phyloP scores from a whole-genome alignment of 2,888 invertebrate genomes.

The Stenolophus ochropezus region DNA sequence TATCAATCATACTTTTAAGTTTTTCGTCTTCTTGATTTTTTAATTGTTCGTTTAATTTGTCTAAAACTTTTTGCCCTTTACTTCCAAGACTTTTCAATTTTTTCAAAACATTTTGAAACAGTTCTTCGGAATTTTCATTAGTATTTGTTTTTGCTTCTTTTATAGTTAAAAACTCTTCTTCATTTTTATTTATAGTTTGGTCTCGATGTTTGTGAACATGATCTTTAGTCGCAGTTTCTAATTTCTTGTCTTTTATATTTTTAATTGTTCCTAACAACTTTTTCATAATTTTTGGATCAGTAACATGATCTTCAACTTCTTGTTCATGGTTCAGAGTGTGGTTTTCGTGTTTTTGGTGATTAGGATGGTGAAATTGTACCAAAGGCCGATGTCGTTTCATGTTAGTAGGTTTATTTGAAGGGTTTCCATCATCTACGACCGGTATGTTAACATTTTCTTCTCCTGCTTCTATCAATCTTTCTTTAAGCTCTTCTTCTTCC shows the following conservation, averaged over 20 bases:
- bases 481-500: slow-evolving; percentile 78
- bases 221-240: slow-evolving; percentile 46
- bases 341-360: slow-evolving; percentile 62
- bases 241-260: slow-evolving; percentile 70
- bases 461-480: slow-evolving; percentile 68
- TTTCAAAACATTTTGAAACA: slow-evolving; percentile 77
- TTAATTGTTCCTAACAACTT: slow-evolving; percentile 72
- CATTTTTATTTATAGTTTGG: slow-evolving; percentile 74
- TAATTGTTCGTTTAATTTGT: slow-evolving; percentile 74
- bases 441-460: slow-evolving; percentile 68
- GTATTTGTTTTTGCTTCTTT: slow-evolving; percentile 58
- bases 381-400: slow-evolving; percentile 80
- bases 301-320: slow-evolving; percentile 58
- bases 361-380: slow-evolving; percentile 78
- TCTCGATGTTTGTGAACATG: slow-evolving; percentile 73
- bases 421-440: slow-evolving; percentile 70
- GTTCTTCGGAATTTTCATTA: slow-evolving; percentile 73
- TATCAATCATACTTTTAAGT: slow-evolving; percentile 62
- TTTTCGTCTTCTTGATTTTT: slow-evolving; percentile 62
- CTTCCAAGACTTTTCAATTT: slow-evolving; percentile 77
- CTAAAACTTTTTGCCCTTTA: slow-evolving; percentile 76
- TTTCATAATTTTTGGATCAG: slow-evolving; percentile 68
- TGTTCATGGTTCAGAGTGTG: slow-evolving; percentile 65
- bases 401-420: slow-evolving; percentile 78
- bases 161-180: slow-evolving; percentile 73